These are phyloP conservation scores for Ctenosaura bakeri DNA, from an alignment of 2,797 vertebrate species.

Conservation along the genomic window DNA sequence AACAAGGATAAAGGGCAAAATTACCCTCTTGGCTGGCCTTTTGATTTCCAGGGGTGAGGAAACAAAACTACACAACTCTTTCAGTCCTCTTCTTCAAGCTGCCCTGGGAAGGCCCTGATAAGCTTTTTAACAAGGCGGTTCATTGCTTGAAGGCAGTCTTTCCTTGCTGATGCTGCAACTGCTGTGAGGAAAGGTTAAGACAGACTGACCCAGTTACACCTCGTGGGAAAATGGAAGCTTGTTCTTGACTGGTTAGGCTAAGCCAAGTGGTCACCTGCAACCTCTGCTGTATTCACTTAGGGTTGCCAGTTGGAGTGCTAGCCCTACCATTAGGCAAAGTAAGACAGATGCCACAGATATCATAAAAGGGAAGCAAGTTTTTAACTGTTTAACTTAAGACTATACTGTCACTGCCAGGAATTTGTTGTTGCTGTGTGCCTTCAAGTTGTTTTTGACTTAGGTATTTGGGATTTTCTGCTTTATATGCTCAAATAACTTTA, in stretches of 20 bases:
- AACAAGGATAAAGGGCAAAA: conserved; percentile 5
- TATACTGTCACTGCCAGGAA: too few relatives aligned
- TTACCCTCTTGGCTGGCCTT: conserved; percentile 24
- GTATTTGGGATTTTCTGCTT: too few relatives aligned
- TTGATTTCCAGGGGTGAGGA: neutral
- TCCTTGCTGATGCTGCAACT: neutral
- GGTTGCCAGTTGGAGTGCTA: neutral
- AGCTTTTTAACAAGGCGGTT: neutral
- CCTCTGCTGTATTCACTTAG: neutral
- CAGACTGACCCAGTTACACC: neutral
- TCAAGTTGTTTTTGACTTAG: too few relatives aligned
- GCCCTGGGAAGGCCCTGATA: neutral
- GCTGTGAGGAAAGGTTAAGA: neutral
- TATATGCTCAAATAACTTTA: too few relatives aligned
- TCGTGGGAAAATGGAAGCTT: neutral
- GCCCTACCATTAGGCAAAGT: too few relatives aligned
- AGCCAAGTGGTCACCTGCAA: neutral
- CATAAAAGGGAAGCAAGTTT: too few relatives aligned
- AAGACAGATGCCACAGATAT: too few relatives aligned
- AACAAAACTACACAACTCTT: conserved; percentile 6
- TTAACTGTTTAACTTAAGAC: too few relatives aligned
- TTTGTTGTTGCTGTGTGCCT: too few relatives aligned
- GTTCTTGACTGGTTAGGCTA: neutral
- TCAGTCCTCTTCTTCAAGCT: neutral
- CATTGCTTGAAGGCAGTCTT: neutral